Evolutionary conservation across 2,888 invertebrate genomes (phyloP).

Genomic region (Cephus nigrinus): DNA sequence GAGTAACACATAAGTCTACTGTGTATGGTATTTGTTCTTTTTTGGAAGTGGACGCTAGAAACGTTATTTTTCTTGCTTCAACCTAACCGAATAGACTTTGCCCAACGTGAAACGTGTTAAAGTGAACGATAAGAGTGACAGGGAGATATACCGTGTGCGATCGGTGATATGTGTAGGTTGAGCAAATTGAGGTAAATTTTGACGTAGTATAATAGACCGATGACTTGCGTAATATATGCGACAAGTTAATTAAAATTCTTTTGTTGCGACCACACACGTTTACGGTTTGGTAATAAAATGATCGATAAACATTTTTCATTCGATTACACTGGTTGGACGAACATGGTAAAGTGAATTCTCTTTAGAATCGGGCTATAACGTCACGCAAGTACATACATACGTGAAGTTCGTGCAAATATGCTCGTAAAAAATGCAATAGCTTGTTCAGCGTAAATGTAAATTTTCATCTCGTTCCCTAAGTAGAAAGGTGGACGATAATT

Average conservation of each 20-base stretch:
- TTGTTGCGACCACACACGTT: neutral
- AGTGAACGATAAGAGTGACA: neutral
- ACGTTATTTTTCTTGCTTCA: neutral
- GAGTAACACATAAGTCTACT: neutral
- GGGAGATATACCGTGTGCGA: neutral
- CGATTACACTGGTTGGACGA: neutral
- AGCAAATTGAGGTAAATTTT: neutral
- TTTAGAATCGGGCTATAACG: neutral
- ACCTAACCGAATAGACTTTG: neutral
- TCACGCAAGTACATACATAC: neutral
- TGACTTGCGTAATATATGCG: neutral
- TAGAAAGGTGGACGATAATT: neutral
- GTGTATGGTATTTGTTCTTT: neutral
- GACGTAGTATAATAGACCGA: neutral
- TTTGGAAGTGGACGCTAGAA: neutral
- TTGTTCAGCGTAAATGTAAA: neutral
- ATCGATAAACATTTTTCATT: neutral
- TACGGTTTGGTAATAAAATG: neutral
- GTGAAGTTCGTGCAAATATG: neutral
- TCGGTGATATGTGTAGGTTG: neutral
- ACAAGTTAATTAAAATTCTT: neutral
- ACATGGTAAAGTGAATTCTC: neutral
- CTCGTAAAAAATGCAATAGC: neutral
- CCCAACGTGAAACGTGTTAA: neutral
- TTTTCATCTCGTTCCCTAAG: neutral